Evolutionary conservation across 2,113 vertebrate genomes (phyloP), one percentile per base, ranked within the genome.

Genomic region (Mionectes macconnelli): DNA sequence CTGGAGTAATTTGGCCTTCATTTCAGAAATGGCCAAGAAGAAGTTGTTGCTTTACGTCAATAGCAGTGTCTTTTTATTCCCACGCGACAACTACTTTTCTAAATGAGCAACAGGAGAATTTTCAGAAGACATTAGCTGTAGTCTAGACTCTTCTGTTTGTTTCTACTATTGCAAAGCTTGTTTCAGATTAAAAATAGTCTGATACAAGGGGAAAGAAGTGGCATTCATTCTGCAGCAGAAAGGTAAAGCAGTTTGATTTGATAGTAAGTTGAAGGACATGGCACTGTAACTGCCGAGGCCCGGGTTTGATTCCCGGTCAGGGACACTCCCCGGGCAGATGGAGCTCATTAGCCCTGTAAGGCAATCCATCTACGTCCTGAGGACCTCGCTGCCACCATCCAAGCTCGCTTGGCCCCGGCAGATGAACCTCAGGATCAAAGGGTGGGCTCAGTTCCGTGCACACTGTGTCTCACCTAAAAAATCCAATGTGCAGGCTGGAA

Each of bases 1-100:
- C 31, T 89, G 62, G 49, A 50, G 44, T 91, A 76, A 93, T 79
- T 87, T 89, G 87, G 20, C 49, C 81, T 94, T 87, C n/a, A 64
- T 87, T 94, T 95, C 53, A 92, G 64, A 94, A 95, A 78, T 84
- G 81, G 57, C 74, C 93, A 89, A 66, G 73, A 91, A 84, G 81
- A 94, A 81, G 92, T 94, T 87, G 13, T 33, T 87, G 57, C 72
- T 91, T 89, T 78, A 78, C 44, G 89, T 87, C 77, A 57, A 79
- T 35, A 79, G 69, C 89, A 87, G 73, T 68, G 64, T 87, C 89
- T 89, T 86, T 78, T 91, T 64, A 82, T 82, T 87, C 62, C 79
- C 77, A 27, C 53, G 56, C 56, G 79, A 72, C 52, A 75, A 87
- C n/a, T 28, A 57, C 66, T 95, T 95, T 84, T 81, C 75, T 88